Conservation (phyloP, 2,797 vertebrate species). For the Micropoecilia bifurca region DNA sequence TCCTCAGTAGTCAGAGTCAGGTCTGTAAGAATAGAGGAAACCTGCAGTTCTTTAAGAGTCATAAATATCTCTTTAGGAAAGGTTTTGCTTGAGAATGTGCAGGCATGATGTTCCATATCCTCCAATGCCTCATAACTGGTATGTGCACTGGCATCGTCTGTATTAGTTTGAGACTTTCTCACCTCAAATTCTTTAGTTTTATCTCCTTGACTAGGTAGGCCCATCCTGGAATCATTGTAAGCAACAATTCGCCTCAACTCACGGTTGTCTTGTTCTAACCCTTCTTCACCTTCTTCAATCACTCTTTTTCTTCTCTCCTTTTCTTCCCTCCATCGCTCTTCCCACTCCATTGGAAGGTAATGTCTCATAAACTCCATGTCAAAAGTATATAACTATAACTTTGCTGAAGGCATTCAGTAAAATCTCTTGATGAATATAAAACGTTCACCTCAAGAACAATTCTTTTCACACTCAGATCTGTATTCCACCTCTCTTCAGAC, state of each 20-base stretch:
- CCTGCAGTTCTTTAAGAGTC: conserved; percentile 59
- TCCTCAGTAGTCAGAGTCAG: conserved; percentile 63
- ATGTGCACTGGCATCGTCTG: not conserved
- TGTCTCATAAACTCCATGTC: conserved; percentile 67
- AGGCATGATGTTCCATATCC: conserved; percentile 16
- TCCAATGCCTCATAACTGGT: not conserved
- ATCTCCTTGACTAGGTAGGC: conserved; percentile 35
- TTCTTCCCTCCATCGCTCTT: conserved; percentile 80
- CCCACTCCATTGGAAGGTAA: conserved; percentile 76
- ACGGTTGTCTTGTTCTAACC: conserved; percentile 63
- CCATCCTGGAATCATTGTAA: conserved; percentile 78
- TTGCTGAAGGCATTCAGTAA: not conserved
- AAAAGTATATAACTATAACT: not conserved
- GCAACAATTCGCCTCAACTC: conserved; percentile 76
- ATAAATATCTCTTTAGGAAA: conserved; percentile 65
- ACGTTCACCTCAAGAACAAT: not conserved
- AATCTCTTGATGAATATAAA: not conserved
- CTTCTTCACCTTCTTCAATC: conserved; percentile 74
- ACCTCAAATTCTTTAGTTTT: conserved; percentile 12
- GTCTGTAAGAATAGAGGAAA: conserved; percentile 75
- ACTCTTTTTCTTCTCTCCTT: conserved; percentile 74
- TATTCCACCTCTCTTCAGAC: not conserved
- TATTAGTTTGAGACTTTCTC: not conserved
- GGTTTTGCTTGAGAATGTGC: conserved; percentile 33
- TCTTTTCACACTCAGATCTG: conserved; percentile 3